Evolutionary conservation across 1,140 invertebrate genomes (phyloP).

Genomic region (Drosophila murphyi): DNA sequence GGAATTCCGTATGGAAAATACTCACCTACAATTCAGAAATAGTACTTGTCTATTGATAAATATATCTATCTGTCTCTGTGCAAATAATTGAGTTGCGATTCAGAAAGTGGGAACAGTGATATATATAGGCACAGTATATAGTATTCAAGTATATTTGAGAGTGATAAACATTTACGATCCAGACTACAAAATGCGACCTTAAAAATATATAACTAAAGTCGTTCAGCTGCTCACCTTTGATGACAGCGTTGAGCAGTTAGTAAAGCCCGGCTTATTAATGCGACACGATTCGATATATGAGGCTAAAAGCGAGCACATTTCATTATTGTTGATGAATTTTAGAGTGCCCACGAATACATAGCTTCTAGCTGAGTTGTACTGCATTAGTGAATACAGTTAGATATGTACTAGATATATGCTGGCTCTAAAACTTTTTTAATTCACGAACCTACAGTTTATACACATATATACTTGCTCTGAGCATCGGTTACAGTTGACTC

Average conservation of each 20-base stretch:
- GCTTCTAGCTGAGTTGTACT: not conserved
- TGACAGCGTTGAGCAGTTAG: conserved; percentile 87
- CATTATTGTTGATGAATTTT: conserved; percentile 33
- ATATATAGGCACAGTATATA: not conserved
- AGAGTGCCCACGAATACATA: conserved; percentile 49
- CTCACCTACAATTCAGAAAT: not conserved
- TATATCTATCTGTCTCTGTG: not conserved
- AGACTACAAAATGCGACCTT: not conserved
- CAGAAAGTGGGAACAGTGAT: not conserved
- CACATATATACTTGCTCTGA: conserved; percentile 14
- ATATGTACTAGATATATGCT: not conserved
- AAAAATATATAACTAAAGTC: not conserved
- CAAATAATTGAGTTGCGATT: not conserved
- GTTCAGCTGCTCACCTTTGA: conserved; percentile 79
- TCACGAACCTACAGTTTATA: not conserved
- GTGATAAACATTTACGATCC: not conserved
- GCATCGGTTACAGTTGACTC: conserved; percentile 32
- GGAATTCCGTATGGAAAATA: too few relatives aligned
- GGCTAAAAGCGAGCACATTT: conserved; percentile 84
- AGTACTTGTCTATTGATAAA: not conserved
- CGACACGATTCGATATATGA: conserved; percentile 87
- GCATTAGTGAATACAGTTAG: conserved; percentile 32
- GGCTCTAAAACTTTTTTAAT: not conserved
- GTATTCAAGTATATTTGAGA: not conserved
- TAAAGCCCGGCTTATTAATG: conserved; percentile 86